phyloP scores from a whole-genome alignment of 2,888 invertebrate genomes.

The Trachelus tabidus region DNA sequence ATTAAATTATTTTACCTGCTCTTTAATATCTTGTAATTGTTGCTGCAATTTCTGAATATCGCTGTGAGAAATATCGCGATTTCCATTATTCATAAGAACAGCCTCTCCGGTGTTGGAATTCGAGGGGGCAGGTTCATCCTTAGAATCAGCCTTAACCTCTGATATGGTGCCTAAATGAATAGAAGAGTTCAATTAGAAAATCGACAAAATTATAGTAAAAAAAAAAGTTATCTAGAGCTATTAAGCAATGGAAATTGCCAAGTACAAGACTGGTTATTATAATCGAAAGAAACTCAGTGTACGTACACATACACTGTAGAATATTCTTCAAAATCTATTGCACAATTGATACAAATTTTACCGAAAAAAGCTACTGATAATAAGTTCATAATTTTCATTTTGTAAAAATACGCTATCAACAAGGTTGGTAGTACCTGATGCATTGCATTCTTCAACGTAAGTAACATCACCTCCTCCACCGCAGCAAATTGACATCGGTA shows the following conservation, averaged over 20 bases:
- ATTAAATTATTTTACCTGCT: conserved; percentile 76
- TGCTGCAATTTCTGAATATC: conserved; percentile 94
- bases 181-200: conserved; percentile 31
- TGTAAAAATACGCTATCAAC: too few species aligned
- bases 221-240: not conserved
- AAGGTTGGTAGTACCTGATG: not conserved
- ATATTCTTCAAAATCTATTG: too few species aligned
- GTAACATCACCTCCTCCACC: conserved; percentile 57
- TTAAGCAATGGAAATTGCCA: too few species aligned
- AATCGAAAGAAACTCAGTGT: too few species aligned
- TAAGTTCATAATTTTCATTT: too few species aligned
- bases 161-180: conserved; percentile 65
- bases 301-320: too few species aligned
- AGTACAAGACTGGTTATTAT: too few species aligned
- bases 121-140: conserved; percentile 63
- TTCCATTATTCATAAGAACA: conserved; percentile 75
- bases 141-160: conserved; percentile 67
- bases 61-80: conserved; percentile 74
- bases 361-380: too few species aligned
- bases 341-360: too few species aligned
- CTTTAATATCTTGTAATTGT: conserved; percentile 96
- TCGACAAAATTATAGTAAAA: not conserved
- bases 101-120: conserved; percentile 50
- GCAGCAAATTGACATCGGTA: conserved; percentile 71
- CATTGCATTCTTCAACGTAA: conserved; percentile 51